Conservation (phyloP, 2,797 vertebrate species). For the Phrynocephalus forsythii region DNA sequence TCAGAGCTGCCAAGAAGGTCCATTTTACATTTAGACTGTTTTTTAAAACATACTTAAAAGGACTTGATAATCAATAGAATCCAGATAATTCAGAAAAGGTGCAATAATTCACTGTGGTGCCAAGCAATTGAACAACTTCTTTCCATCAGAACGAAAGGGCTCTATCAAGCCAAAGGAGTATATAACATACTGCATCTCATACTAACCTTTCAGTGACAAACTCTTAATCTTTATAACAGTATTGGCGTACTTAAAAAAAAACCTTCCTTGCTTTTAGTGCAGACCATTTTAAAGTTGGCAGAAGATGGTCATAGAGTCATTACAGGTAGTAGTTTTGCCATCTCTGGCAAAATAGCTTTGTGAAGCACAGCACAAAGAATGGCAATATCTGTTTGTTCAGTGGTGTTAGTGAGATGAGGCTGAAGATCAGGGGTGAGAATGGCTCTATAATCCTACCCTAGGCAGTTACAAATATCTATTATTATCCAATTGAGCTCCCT, state of each 20-base stretch:
- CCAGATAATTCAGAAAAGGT: background rate
- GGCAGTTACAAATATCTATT: background rate
- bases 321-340: background rate
- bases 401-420: background rate
- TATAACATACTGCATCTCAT: no score
- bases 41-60: background rate
- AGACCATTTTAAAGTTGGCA: background rate
- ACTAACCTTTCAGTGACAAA: background rate
- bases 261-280: background rate
- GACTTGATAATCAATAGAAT: background rate
- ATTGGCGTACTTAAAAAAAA: background rate
- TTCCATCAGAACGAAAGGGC: background rate
- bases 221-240: no score
- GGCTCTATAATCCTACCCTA: background rate
- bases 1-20: background rate
- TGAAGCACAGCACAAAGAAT: background rate
- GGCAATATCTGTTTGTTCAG: no score
- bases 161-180: fast-evolving
- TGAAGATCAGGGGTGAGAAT: background rate
- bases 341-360: background rate
- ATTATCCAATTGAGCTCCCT: background rate
- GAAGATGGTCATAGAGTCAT: background rate
- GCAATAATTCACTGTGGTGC: background rate
- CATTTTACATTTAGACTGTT: background rate
- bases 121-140: background rate